Conservation (phyloP, 2,888 invertebrate genomes). For the Scaptomyza polygonia region DNA sequence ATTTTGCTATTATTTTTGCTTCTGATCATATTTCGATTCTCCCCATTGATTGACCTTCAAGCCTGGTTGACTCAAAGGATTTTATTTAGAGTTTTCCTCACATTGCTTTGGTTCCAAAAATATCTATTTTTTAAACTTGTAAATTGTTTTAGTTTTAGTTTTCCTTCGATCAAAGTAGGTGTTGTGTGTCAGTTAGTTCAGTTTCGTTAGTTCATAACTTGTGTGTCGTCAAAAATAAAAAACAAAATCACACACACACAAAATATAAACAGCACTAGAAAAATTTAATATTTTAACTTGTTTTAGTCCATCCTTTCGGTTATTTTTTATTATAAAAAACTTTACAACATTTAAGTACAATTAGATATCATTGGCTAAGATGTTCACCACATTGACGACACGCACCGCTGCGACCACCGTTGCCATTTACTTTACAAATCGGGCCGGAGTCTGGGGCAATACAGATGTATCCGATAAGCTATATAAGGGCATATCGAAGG, state of each 20-base stretch:
- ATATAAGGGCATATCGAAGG: constrained; percentile 3
- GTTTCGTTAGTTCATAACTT: background rate
- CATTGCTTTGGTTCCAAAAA: background rate
- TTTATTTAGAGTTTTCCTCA: too few species aligned
- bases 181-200: background rate
- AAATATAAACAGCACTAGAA: background rate
- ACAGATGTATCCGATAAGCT: constrained; percentile 31
- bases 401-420: constrained; percentile 36
- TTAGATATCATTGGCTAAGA: background rate
- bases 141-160: background rate
- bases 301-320: background rate
- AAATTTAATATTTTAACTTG: background rate
- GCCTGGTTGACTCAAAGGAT: too few species aligned
- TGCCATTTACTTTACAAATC: constrained; percentile 35
- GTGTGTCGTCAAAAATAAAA: background rate
- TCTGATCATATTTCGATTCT: too few species aligned
- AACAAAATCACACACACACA: background rate
- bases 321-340: background rate
- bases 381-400: constrained; percentile 29
- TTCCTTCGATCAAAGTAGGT: background rate
- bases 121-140: background rate
- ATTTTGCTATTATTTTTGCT: too few species aligned
- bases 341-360: too few species aligned
- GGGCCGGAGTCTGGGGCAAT: constrained; percentile 37
- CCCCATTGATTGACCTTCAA: too few species aligned